A percentile compares a stretch with the other conserved stretches of the same genome.
Evolutionary conservation across 2,888 invertebrate genomes (phyloP).

Genomic region (Hypsopygia costalis): DNA sequence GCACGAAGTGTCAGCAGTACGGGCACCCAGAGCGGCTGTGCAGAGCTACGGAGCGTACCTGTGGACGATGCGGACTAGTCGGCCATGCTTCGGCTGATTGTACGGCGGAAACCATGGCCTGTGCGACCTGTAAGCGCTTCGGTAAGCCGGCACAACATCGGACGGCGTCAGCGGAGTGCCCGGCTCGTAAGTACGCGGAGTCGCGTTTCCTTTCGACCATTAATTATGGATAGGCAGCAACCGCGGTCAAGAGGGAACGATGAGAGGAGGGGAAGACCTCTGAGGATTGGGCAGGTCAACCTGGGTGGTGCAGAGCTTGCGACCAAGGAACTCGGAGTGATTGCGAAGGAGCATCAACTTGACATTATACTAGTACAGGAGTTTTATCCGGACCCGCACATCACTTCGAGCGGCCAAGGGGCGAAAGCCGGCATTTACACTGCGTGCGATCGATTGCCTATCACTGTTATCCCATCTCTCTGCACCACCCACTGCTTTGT

Average conservation of each 20-base stretch:
- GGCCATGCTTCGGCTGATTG: slow-evolving; percentile 19
- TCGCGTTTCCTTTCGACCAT: too few relatives aligned
- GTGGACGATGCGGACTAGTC: slow-evolving; percentile 21
- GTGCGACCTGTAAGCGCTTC: not conserved
- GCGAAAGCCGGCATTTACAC: too few relatives aligned
- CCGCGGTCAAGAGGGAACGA: slow-evolving; percentile 18
- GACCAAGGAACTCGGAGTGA: slow-evolving; percentile 19
- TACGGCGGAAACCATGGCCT: too few relatives aligned
- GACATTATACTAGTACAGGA: slow-evolving; percentile 23
- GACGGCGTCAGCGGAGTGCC: too few relatives aligned
- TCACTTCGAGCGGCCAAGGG: too few relatives aligned
- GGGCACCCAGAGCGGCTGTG: slow-evolving; percentile 32
- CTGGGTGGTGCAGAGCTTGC: too few relatives aligned
- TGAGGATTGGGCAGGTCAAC: slow-evolving; percentile 15
- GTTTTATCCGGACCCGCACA: too few relatives aligned
- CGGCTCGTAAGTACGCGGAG: too few relatives aligned
- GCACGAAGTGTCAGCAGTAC: slow-evolving; percentile 31
- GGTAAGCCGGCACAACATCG: too few relatives aligned
- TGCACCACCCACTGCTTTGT: too few relatives aligned
- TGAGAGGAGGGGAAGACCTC: slow-evolving; percentile 19
- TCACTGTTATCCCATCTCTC: too few relatives aligned
- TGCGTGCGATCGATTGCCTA: too few relatives aligned
- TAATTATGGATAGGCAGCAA: slow-evolving; percentile 12
- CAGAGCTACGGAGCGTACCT: slow-evolving; percentile 6
- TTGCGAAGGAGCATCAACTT: slow-evolving; percentile 13